Percentiles rank a stretch among this genome's conserved stretches.
These are phyloP conservation scores for Sthenelais limicola DNA, from an alignment of 2,888 invertebrate species.

Conservation along the genomic window DNA sequence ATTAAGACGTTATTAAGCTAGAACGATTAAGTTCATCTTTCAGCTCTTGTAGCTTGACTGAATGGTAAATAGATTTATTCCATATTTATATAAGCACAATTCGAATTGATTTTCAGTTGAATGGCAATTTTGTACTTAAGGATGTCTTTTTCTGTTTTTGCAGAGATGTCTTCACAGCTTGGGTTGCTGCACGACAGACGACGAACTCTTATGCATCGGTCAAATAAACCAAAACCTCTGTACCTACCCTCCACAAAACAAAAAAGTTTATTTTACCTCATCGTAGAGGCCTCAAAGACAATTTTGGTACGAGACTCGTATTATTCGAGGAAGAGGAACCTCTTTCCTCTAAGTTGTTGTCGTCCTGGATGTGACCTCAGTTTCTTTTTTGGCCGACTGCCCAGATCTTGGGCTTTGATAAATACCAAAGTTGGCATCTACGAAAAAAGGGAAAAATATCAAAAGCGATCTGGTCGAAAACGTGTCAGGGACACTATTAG, in stretches of 20 bases:
- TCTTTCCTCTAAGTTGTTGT: not conserved
- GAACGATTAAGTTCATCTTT: not conserved
- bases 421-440: too few relatives aligned
- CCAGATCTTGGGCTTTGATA: too few relatives aligned
- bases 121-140: too few relatives aligned
- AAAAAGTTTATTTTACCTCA: conserved; percentile 19
- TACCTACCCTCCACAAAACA: not conserved
- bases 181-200: conserved; percentile 87
- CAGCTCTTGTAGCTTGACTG: not conserved
- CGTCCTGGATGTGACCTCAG: not conserved
- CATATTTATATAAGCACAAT: not conserved
- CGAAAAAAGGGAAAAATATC: too few relatives aligned
- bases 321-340: too few relatives aligned
- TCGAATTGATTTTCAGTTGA: not conserved
- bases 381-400: not conserved
- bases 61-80: not conserved
- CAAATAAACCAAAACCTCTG: conserved; percentile 5
- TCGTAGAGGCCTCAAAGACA: conserved; percentile 19
- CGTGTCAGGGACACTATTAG: too few relatives aligned
- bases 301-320: too few relatives aligned
- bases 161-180: conserved; percentile 92
- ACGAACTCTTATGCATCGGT: conserved; percentile 41
- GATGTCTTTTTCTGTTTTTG: conserved; percentile 49
- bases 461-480: too few relatives aligned
- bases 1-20: not conserved